A percentile compares a stretch with the other conserved stretches of the same genome.
These are phyloP conservation scores for Drosophila parthenogenetica DNA, from an alignment of 2,888 invertebrate species.

Conservation along the genomic window DNA sequence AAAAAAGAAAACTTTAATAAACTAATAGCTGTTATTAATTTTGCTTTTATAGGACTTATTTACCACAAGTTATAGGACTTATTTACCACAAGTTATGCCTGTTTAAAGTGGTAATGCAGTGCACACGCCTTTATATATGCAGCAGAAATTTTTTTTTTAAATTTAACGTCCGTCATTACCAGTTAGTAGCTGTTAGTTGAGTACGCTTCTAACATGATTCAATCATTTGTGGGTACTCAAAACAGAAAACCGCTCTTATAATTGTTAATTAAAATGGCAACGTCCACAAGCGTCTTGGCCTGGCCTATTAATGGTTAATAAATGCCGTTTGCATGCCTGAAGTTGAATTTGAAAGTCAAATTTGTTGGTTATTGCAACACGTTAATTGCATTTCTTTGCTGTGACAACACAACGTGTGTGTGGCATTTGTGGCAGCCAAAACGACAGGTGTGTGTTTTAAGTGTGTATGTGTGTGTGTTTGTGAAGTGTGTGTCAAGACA, in stretches of 20 bases:
- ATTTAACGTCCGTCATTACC: background rate
- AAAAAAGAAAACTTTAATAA: no score
- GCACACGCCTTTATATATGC: background rate
- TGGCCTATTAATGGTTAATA: slow-evolving; percentile 13
- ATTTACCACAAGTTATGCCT: background rate
- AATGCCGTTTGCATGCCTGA: slow-evolving; percentile 8
- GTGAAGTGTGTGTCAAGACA: slow-evolving; percentile 18
- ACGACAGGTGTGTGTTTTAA: slow-evolving; percentile 46
- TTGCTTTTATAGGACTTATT: no score
- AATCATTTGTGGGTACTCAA: background rate
- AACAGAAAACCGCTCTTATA: background rate
- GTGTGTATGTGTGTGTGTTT: slow-evolving; percentile 15
- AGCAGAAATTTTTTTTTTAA: background rate
- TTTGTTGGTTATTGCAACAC: slow-evolving; percentile 27
- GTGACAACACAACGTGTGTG: background rate
- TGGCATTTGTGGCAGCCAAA: slow-evolving; percentile 19
- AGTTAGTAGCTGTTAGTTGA: no score
- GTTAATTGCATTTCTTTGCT: slow-evolving; percentile 20
- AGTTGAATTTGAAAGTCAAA: slow-evolving; percentile 20
- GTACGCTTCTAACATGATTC: background rate
- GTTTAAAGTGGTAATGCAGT: background rate
- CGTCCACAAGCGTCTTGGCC: slow-evolving; percentile 1
- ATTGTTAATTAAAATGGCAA: slow-evolving; percentile 6
- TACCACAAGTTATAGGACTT: background rate
- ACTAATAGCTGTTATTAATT: no score